Conservation (phyloP, 2,113 vertebrate species). For the Nicator chloris region DNA sequence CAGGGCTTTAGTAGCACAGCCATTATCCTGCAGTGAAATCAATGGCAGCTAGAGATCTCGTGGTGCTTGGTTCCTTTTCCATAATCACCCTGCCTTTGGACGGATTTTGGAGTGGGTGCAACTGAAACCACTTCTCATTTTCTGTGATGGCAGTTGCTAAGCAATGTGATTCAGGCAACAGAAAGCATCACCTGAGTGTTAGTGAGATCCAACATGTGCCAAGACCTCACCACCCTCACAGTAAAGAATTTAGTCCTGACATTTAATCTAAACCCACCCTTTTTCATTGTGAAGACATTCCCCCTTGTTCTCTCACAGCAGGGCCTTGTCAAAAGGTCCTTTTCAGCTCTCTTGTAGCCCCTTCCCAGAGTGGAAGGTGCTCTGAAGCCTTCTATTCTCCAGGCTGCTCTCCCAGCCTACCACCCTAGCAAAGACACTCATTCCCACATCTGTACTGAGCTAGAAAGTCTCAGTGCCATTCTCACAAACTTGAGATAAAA, state of each 20-base stretch:
- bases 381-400: background rate
- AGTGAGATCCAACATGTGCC: background rate
- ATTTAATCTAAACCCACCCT: background rate
- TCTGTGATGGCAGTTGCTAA: background rate
- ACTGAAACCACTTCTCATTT: background rate
- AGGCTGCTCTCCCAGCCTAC: too few relatives aligned
- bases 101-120: background rate
- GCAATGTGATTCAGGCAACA: background rate
- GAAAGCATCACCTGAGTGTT: background rate
- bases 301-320: background rate
- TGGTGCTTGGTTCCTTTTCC: background rate
- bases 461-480: background rate
- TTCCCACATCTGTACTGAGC: background rate
- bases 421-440: background rate
- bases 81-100: background rate
- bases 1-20: background rate
- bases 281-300: background rate
- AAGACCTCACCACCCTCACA: fast-evolving
- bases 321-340: background rate
- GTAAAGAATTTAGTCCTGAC: background rate
- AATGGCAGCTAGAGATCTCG: background rate
- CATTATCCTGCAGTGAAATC: background rate
- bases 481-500: background rate
- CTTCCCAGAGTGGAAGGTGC: background rate
- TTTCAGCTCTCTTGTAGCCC: background rate